Conservation (phyloP, 2,888 invertebrate species). For the Pyrocoelia pectoralis region DNA sequence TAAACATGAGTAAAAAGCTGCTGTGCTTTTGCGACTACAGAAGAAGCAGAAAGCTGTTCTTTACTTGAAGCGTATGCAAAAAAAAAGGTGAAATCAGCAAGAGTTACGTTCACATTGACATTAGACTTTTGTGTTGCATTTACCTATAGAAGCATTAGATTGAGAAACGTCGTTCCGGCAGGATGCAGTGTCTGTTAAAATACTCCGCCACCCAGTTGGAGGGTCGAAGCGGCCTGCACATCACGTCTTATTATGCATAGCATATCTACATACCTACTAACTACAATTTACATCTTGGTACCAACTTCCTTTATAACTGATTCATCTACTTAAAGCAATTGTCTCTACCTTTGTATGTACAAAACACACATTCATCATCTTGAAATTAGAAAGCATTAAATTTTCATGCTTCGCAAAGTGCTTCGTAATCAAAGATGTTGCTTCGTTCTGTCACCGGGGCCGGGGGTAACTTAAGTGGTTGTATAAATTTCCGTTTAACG, state of each 20-base stretch:
- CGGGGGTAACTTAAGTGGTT: neutral
- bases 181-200: slow-evolving; percentile 52
- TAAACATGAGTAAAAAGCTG: too few relatives aligned
- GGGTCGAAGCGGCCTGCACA: slow-evolving; percentile 65
- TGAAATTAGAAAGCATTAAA: neutral
- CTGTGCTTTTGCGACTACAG: too few relatives aligned
- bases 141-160: slow-evolving; percentile 55
- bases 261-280: slow-evolving; percentile 33
- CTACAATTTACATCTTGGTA: slow-evolving; percentile 28
- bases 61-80: slow-evolving; percentile 5
- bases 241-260: slow-evolving; percentile 34
- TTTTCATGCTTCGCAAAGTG: slow-evolving; percentile 4
- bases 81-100: slow-evolving; percentile 5
- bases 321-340: slow-evolving; percentile 17
- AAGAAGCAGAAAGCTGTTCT: too few relatives aligned
- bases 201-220: slow-evolving; percentile 64
- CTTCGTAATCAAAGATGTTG: slow-evolving; percentile 9
- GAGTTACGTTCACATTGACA: slow-evolving; percentile 3
- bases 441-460: neutral
- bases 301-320: neutral
- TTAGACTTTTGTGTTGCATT: slow-evolving; percentile 38
- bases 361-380: neutral
- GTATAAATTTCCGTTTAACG: neutral
- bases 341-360: neutral
- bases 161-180: slow-evolving; percentile 50